Base-by-base conservation (phyloP, 2,797 vertebrate species). In the Thaleichthys pacificus region DNA sequence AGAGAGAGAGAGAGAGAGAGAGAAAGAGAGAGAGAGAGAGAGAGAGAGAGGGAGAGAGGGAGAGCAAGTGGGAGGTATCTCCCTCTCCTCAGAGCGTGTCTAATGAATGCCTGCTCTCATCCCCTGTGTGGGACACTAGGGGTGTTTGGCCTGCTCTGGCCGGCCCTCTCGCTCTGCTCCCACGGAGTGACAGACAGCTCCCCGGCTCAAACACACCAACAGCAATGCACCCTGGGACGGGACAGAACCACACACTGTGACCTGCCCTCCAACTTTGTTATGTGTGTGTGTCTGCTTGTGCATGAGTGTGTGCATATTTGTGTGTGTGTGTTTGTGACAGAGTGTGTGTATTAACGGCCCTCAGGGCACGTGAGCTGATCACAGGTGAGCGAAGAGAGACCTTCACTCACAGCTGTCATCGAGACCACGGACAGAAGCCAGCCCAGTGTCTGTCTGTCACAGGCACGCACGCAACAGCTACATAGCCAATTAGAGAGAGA, bases 141-240 rank as follows among this genome's bases (percentile, higher is more conserved):
- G 97, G 97, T 97, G 98, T 98, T 98, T 97, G 97, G 95, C 95
- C 95, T 96, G 96, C 96, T 95, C 89, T 92, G 97, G 95, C 97
- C 97, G 94, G 95, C 96, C 3, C 95, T 91, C 95, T 97, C 96
- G 97, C 97, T 97, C 95, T 97, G 96, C 96, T 96, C 97, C 98
- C 96, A 98, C 97, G 97, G 97, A 98, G 96, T 97, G 97, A 98
- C 96, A 96, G 97, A 98, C 97, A 95, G 93, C 93, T 96, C 93
- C 89, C 93, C 93, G 2, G 14, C 92, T 92, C 87, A 93, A 94
- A 91, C 91, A 6, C 30, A 32, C 30, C 30, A 3, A 32, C 30
- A 32, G 30, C 3, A 32, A 32, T 32, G 30, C 30, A 32, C 30
- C 30, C 30, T 32, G 30, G 30, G 30, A 32, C 30, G 5, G 30